A percentile compares a stretch with the other conserved stretches of the same genome.
phyloP scores from a whole-genome alignment of 2,113 vertebrate genomes.

The Uria lomvia region DNA sequence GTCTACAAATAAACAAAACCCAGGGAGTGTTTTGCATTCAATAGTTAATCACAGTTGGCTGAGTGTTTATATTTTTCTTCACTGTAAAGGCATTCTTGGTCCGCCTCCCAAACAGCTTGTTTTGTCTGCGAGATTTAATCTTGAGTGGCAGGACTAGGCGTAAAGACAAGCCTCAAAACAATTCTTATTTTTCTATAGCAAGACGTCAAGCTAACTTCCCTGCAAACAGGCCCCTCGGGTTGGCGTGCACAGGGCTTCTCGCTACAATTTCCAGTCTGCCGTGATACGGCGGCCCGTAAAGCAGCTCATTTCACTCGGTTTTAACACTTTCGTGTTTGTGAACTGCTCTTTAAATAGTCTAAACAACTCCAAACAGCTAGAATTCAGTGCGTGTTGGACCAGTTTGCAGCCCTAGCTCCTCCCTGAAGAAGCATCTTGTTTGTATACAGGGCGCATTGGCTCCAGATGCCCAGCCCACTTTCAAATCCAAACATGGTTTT shows the following conservation, averaged over 20 bases:
- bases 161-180: constrained; percentile 56
- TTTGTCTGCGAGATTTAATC: constrained; percentile 64
- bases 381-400: neutral
- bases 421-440: constrained; percentile 37
- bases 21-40: constrained; percentile 58
- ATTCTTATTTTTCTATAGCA: constrained; percentile 25
- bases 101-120: constrained; percentile 58
- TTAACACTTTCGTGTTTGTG: constrained; percentile 28
- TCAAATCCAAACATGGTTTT: neutral
- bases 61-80: constrained; percentile 59
- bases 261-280: neutral
- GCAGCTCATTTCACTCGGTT: neutral
- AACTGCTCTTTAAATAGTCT: neutral
- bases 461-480: neutral
- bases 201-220: neutral
- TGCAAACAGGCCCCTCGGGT: neutral
- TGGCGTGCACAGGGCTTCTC: neutral
- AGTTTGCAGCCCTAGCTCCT: constrained; percentile 1
- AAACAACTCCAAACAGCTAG: neutral
- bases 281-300: neutral
- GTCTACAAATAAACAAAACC: constrained; percentile 54
- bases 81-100: constrained; percentile 61
- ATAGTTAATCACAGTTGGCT: constrained; percentile 59
- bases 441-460: neutral
- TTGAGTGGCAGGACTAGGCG: constrained; percentile 57